These are phyloP conservation scores for Bradypodion ventrale DNA, from an alignment of 2,797 vertebrate species.

Conservation along the genomic window DNA sequence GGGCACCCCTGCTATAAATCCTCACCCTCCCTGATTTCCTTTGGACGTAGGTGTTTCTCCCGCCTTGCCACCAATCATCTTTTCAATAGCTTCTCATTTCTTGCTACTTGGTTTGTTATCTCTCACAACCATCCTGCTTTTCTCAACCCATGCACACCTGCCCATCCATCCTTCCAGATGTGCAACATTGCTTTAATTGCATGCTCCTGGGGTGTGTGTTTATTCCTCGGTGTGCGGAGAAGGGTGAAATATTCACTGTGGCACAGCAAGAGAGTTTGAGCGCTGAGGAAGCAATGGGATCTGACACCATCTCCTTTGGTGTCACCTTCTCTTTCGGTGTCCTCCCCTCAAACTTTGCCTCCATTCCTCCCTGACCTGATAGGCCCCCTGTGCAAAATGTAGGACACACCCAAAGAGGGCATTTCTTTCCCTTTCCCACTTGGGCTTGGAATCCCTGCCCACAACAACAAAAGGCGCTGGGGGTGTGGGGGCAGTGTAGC, in stretches of 20 bases:
- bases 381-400: constrained; percentile 14
- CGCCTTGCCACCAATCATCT: neutral
- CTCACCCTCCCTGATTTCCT: neutral
- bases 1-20: no score
- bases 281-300: constrained; percentile 39
- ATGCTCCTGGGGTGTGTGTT: neutral
- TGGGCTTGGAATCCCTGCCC: rapidly evolving
- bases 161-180: constrained; percentile 10
- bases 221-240: constrained; percentile 10
- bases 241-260: constrained; percentile 66
- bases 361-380: neutral
- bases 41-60: neutral
- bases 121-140: constrained; percentile 8
- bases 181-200: constrained; percentile 51
- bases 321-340: constrained; percentile 48
- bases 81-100: neutral
- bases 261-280: constrained; percentile 56
- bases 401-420: neutral
- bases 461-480: neutral
- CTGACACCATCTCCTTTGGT: constrained; percentile 57
- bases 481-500: neutral
- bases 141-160: neutral
- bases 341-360: constrained; percentile 46
- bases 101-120: neutral
- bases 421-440: neutral